Evolutionary conservation across 37 sponge, comb jelly and placozoan genomes (phyloP), one percentile per base, ranked within the genome.

Genomic region (Mnemiopsis leidyi): DNA sequence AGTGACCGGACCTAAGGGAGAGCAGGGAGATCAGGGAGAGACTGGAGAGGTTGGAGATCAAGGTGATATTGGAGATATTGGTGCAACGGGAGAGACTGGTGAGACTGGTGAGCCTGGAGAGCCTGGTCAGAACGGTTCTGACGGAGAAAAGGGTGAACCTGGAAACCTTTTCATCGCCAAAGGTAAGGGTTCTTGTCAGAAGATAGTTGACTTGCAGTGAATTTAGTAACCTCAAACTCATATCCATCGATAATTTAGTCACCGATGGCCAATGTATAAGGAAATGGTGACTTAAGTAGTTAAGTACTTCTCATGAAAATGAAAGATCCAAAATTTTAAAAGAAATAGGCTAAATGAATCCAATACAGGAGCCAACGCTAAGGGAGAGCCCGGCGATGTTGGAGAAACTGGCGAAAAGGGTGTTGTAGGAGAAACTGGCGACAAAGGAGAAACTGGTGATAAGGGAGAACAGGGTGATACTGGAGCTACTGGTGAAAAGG

Each of bases 1-100:
- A n/a, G n/a, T n/a, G n/a, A n/a, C n/a, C n/a, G 82, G 82, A 79
- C 38, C 82, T 34, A 20, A 31, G 9, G 82, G 92, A 25, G 36
- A 23, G 1, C n/a, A 30, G n/a, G 94, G 94, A 61, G 39, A 1
- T 33, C 5, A 2, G 13, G 82, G 82, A 2, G 82, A 9, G 3
- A 36, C 82, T 79, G 94, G 94, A 23, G 36, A 23, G 32, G 69
- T 31, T 92, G 90, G 90, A 40, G 61, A 40, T 25, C 38, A 16
- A 20, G 90, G 90, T 40, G 90, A 85, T 0, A 1, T n/a, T n/a
- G 90, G 90, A 20, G 90, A 40, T 85, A 61, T 18, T 18, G 61
- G 61, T 48, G 61, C 13, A 18, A 13, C 13, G 13, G 61, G 61
- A 5, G 61, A 48, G 13, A 71, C 7, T 5, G 90, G 90, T 26